Base-by-base conservation (phyloP, 1,140 invertebrate species). In the Ceratosolen fusciceps region DNA sequence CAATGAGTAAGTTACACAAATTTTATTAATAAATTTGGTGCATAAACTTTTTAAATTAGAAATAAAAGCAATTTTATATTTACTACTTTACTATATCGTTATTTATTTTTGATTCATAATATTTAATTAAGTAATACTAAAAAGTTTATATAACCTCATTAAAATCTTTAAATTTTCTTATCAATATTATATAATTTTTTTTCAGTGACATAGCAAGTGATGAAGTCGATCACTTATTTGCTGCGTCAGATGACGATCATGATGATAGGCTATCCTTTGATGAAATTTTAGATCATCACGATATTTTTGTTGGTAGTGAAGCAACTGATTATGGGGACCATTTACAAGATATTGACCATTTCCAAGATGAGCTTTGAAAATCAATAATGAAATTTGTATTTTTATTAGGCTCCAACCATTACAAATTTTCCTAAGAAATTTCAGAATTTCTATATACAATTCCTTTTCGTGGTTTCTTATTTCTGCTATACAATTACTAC, bases 261-360 rank as follows among this genome's bases (percentile, higher is more conserved):
- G 96, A 99, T 89, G 93, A 94, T 79, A 87, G 94, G 80, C 91
- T 99, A 16, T 94, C 94, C 0, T 96, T 95, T 87, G 91, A 95
- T 10, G 98, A 99, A 92, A 94, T 99, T 70, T 87, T 98, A 0
- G 92, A 94, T 24, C 95, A 98, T 87, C 95, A 98, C 87, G 95
- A 98, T 80, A 93, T 95, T 56, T 99, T 99, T 91, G 97, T 99
- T 21, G 97, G 98, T 21, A 98, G 96, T 87, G 97, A 99, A 92
- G 97, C 95, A 0, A 98, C 97, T n/a, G 96, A 98, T 87, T 98
- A 97, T 90, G 97, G 97, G 4, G 94, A 97, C 85, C 96, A 98
- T 88, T 92, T 98, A 54, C 93, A 95, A 71, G 94, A 95, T 83
- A 93, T 96, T 74, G 94, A 96, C 79, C 92, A 93, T 83, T 96